phyloP scores from a whole-genome alignment of 1,140 invertebrate genomes.

The Tribolium madens region DNA sequence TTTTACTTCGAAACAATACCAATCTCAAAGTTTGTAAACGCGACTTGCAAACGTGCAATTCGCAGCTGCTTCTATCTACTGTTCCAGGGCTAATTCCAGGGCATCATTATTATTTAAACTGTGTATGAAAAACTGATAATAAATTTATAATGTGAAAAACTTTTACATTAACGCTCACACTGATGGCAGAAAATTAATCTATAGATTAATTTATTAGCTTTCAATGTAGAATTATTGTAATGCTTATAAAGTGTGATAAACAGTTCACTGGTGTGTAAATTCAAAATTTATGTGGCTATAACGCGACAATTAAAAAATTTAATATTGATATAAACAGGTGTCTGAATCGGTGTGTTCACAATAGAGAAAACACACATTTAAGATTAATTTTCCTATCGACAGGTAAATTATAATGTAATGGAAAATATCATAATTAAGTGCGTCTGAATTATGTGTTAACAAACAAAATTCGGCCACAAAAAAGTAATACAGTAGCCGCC shows the following conservation, averaged over 20 bases:
- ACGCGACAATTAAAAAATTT: too few species aligned
- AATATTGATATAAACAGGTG: neutral
- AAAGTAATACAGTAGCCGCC: neutral
- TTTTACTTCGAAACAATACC: slow-evolving; percentile 30
- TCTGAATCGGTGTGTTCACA: neutral
- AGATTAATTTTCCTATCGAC: neutral
- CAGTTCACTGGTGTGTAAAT: neutral
- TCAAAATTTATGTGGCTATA: neutral
- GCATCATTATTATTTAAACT: neutral
- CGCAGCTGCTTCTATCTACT: neutral
- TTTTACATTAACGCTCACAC: neutral
- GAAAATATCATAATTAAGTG: neutral
- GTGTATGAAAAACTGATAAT: neutral
- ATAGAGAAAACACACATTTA: neutral
- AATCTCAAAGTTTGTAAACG: neutral
- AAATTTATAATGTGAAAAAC: too few species aligned
- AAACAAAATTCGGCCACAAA: neutral
- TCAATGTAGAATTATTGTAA: neutral
- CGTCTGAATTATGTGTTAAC: neutral
- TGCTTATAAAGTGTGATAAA: neutral
- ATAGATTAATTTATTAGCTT: neutral
- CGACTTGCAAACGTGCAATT: neutral
- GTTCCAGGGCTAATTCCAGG: too few species aligned
- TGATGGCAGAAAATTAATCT: neutral
- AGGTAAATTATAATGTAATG: neutral